phyloP scores from a whole-genome alignment of 23 tunicate genomes.

The Styela plicata region DNA sequence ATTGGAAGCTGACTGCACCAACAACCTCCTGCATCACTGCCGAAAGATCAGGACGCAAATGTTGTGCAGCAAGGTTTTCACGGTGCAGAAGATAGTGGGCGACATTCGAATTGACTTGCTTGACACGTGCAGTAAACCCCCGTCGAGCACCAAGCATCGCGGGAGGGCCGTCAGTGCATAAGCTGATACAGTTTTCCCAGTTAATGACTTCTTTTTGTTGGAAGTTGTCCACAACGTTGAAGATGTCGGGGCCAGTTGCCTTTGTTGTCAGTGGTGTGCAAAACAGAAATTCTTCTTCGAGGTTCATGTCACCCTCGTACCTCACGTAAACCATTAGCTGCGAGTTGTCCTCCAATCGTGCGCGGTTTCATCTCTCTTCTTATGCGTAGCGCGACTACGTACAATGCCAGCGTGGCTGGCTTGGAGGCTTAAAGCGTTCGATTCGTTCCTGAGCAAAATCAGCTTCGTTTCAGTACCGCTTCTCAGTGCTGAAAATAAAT shows the following conservation, averaged over 20 bases:
- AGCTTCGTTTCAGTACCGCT: constrained; percentile 51
- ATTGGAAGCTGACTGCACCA: constrained; percentile 45
- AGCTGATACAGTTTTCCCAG: constrained; percentile 57
- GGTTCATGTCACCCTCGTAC: constrained; percentile 37
- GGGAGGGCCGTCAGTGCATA: constrained; percentile 70
- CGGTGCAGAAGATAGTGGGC: constrained; percentile 63
- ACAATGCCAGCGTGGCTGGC: constrained; percentile 27
- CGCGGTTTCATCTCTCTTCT: constrained; percentile 51
- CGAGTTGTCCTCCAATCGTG: constrained; percentile 57
- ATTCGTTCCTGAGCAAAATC: constrained; percentile 40
- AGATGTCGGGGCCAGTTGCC: constrained; percentile 41
- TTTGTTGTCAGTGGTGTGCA: constrained; percentile 45
- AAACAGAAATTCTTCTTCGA: constrained; percentile 57
- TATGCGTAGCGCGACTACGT: constrained; percentile 33
- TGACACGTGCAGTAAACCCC: constrained; percentile 56
- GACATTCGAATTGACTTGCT: constrained; percentile 44
- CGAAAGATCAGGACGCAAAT: constrained; percentile 43
- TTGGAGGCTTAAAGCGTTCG: constrained; percentile 23
- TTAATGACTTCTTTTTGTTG: constrained; percentile 7
- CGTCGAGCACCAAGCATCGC: constrained; percentile 56
- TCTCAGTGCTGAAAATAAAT: constrained; percentile 63
- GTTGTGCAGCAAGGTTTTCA: constrained; percentile 60
- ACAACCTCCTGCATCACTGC: constrained; percentile 52
- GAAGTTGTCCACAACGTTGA: constrained; percentile 11
- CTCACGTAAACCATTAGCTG: constrained; percentile 70